phyloP scores from a whole-genome alignment of 2,888 invertebrate genomes.

The Cataglyphis livida region DNA sequence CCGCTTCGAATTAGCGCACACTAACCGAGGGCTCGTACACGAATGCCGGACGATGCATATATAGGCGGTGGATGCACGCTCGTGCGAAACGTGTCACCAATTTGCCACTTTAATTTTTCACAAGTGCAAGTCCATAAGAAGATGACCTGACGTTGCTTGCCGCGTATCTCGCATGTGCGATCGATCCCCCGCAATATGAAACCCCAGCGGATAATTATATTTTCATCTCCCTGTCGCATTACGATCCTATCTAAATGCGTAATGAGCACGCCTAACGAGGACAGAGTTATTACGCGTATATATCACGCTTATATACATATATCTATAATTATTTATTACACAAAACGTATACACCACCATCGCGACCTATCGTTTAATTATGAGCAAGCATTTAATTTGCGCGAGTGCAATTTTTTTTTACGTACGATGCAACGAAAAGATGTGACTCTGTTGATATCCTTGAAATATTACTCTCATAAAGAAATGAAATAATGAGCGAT shows the following conservation, averaged over 20 bases:
- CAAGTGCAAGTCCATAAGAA: constrained; percentile 61
- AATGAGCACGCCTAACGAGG: constrained; percentile 43
- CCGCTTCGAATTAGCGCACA: constrained; percentile 68
- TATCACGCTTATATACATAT: neutral
- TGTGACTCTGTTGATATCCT: constrained; percentile 19
- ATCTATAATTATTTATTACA: constrained; percentile 46
- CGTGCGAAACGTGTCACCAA: constrained; percentile 58
- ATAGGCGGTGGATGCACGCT: constrained; percentile 15
- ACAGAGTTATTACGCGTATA: constrained; percentile 14
- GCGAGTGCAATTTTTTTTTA: constrained; percentile 38
- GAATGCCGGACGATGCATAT: constrained; percentile 47
- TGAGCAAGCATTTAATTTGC: constrained; percentile 41
- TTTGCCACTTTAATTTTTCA: constrained; percentile 71
- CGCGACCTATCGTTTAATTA: constrained; percentile 38
- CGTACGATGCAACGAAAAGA: constrained; percentile 1
- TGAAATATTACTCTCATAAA: constrained; percentile 33
- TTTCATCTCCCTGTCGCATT: constrained; percentile 44
- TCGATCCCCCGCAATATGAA: constrained; percentile 24
- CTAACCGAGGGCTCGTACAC: constrained; percentile 33
- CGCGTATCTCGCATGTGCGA: constrained; percentile 16
- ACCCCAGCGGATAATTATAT: constrained; percentile 44
- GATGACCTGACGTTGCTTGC: constrained; percentile 54
- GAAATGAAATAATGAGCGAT: neutral
- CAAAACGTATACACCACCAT: neutral
- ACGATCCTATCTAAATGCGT: constrained; percentile 47